A percentile compares a stretch with the other conserved stretches of the same genome.
Conservation (phyloP, 2,113 vertebrate genomes). For the Varanus salvator region DNA sequence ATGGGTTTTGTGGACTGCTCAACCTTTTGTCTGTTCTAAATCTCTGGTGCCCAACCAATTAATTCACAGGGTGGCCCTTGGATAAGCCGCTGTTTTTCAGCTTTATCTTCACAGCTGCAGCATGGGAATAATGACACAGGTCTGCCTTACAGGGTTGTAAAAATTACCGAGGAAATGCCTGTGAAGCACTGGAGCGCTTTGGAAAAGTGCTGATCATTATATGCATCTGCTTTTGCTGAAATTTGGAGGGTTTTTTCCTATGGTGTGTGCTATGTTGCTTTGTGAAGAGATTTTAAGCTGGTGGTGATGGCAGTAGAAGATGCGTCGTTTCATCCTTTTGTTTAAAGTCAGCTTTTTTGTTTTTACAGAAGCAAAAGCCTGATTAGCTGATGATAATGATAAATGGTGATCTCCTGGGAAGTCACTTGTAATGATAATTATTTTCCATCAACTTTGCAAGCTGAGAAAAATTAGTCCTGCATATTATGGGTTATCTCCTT, state of each 20-base stretch:
- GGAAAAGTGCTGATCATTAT: not conserved
- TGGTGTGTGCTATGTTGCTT: not conserved
- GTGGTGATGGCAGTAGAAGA: not conserved
- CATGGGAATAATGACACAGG: not conserved
- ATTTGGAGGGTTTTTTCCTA: not conserved
- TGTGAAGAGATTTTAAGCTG: not conserved
- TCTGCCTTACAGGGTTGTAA: not conserved
- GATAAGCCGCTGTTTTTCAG: too few species aligned
- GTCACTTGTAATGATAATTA: conserved; percentile 38
- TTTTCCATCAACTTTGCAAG: conserved; percentile 45
- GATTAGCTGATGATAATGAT: conserved; percentile 47
- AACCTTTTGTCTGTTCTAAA: too few species aligned
- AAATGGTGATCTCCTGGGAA: conserved; percentile 49
- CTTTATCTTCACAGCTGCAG: not conserved
- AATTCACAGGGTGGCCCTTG: not conserved
- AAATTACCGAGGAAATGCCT: not conserved
- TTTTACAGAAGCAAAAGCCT: conserved; percentile 40
- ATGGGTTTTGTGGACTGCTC: too few species aligned
- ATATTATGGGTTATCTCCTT: not conserved
- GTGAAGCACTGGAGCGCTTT: conserved; percentile 15
- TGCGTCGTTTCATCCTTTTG: conserved; percentile 1
- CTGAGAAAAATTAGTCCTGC: not conserved
- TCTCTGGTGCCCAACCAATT: too few species aligned
- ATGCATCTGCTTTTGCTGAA: not conserved
- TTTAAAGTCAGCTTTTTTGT: conserved; percentile 42